phyloP scores from a whole-genome alignment of 2,888 invertebrate species.

The Orchesellides sinensis region DNA sequence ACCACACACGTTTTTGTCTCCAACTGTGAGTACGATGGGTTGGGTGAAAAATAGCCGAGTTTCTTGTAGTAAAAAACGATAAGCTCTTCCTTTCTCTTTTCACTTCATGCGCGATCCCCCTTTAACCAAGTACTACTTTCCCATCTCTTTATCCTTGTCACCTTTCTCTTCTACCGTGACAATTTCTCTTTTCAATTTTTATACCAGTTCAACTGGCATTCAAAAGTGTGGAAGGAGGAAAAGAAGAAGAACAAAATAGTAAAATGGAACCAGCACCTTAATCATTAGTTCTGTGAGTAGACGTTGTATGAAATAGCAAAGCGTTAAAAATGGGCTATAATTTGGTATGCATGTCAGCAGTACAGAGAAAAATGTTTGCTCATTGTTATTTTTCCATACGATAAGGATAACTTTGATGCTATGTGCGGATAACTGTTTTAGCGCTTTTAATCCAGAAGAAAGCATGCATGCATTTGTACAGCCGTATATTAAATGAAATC shows the following conservation, averaged over 20 bases:
- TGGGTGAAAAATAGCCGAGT: background rate
- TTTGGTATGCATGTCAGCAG: background rate
- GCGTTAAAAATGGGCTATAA: background rate
- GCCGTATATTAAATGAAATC: no score
- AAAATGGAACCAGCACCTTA: background rate
- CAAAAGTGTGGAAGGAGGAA: background rate
- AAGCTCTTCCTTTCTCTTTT: background rate
- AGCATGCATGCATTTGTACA: no score
- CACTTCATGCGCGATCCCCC: background rate
- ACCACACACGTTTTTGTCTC: background rate
- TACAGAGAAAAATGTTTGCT: background rate
- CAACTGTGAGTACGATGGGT: background rate
- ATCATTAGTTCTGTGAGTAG: background rate
- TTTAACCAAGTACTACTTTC: slow-evolving; percentile 8
- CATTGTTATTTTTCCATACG: no score
- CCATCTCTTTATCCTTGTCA: no score
- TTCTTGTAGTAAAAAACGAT: no score
- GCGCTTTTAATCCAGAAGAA: no score
- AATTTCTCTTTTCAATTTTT: background rate
- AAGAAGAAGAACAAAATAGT: background rate
- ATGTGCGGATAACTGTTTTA: no score
- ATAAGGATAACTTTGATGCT: no score
- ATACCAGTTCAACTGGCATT: background rate
- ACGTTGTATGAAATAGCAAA: no score
- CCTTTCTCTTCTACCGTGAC: slow-evolving; percentile 5